Percentiles rank a stretch among this genome's conserved stretches.
phyloP scores from a whole-genome alignment of 2,797 vertebrate species.

The Sebastes nivosus region DNA sequence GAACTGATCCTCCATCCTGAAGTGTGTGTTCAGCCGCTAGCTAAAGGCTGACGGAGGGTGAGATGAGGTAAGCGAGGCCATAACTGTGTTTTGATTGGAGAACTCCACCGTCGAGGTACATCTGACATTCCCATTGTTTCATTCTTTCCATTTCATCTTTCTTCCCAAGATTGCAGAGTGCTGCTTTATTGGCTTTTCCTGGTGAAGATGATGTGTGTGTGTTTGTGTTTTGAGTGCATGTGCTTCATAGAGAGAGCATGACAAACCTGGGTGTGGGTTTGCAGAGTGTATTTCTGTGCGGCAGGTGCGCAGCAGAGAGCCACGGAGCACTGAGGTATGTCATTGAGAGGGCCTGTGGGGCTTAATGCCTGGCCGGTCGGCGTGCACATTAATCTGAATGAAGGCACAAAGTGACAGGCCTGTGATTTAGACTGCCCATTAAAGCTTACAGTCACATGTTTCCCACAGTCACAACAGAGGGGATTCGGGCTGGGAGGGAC shows the following conservation, averaged over 20 bases:
- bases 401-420: conserved; percentile 51
- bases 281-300: conserved; percentile 7
- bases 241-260: conserved; percentile 5
- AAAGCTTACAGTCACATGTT: conserved; percentile 47
- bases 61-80: conserved; percentile 26
- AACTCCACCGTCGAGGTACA: background rate
- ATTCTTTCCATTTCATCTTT: conserved; percentile 36
- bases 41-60: background rate
- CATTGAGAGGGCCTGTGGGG: conserved; percentile 47
- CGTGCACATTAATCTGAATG: conserved; percentile 63
- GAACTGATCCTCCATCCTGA: background rate
- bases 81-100: conserved; percentile 20
- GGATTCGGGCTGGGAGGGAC: background rate
- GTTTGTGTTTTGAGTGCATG: conserved; percentile 21
- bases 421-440: conserved; percentile 47
- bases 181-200: conserved; percentile 35
- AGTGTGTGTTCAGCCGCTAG: background rate
- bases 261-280: conserved; percentile 18
- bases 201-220: background rate
- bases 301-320: conserved; percentile 30
- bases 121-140: conserved; percentile 38
- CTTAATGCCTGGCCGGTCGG: conserved; percentile 28
- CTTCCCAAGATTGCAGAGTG: conserved; percentile 16
- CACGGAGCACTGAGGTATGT: conserved; percentile 51
- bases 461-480: conserved; percentile 25